Percentiles rank a stretch among this genome's conserved stretches.
Evolutionary conservation across 2,797 vertebrate species (phyloP).

Genomic region (Cossypha heuglini): DNA sequence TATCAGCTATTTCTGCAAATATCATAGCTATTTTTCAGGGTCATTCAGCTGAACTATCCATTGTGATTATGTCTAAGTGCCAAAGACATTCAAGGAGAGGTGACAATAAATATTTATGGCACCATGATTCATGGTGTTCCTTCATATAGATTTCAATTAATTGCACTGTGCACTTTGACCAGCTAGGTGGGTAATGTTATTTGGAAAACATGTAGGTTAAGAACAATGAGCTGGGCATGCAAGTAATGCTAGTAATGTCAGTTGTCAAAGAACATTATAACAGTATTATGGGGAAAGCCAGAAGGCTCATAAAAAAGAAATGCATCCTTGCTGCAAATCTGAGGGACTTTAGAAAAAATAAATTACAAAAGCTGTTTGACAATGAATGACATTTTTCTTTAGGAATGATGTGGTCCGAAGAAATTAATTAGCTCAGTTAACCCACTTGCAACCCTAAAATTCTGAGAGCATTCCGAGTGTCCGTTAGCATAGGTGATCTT

Average conservation of each 20-base stretch:
- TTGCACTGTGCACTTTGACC: not conserved
- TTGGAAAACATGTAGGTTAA: not conserved
- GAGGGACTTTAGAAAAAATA: not conserved
- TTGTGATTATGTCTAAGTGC: not conserved
- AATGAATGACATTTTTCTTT: not conserved
- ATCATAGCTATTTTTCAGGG: not conserved
- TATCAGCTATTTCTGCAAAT: not conserved
- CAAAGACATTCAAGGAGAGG: not conserved
- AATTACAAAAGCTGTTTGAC: not conserved
- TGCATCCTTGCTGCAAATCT: not conserved
- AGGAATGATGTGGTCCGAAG: not conserved
- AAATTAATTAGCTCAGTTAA: slow-evolving; percentile 11
- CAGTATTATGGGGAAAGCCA: not conserved
- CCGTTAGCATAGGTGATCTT: not conserved
- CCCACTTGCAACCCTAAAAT: not conserved
- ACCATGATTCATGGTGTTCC: not conserved
- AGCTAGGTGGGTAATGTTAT: not conserved
- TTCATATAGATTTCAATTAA: not conserved
- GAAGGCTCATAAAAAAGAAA: slow-evolving; percentile 14
- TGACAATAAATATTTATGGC: not conserved
- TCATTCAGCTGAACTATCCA: not conserved
- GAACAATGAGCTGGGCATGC: not conserved
- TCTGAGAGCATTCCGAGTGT: not conserved
- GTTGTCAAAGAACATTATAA: not conserved
- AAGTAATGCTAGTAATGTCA: not conserved